These are phyloP conservation scores for Cephalopholis sonnerati DNA, from an alignment of 2,113 vertebrate genomes.

Conservation along the genomic window DNA sequence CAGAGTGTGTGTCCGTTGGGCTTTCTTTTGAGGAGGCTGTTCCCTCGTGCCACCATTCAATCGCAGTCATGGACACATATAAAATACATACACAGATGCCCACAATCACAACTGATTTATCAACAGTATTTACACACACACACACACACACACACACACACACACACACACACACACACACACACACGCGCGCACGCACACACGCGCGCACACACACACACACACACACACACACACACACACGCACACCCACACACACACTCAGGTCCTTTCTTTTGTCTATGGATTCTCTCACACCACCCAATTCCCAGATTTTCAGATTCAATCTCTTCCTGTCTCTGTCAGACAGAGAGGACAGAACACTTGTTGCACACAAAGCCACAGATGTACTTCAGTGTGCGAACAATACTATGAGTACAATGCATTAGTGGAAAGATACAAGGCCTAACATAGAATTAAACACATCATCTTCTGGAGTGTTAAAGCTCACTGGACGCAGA, in stretches of 20 bases:
- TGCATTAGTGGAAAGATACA: not conserved
- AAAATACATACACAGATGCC: not conserved
- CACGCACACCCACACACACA: not conserved
- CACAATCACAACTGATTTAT: not conserved
- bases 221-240: not conserved
- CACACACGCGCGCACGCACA: not conserved
- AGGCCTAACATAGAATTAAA: not conserved
- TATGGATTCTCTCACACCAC: not conserved
- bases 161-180: not conserved
- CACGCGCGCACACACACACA: too few species aligned
- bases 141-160: not conserved
- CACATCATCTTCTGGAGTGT: not conserved
- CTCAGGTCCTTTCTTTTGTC: not conserved
- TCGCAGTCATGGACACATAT: not conserved
- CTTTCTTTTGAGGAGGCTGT: not conserved
- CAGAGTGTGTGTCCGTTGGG: not conserved
- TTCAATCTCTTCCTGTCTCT: not conserved
- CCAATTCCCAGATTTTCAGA: slow-evolving; percentile 17
- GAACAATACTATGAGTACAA: not conserved
- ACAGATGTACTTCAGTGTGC: not conserved
- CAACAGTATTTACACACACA: not conserved
- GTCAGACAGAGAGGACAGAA: not conserved
- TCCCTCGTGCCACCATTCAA: slow-evolving; percentile 8
- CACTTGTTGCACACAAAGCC: not conserved
- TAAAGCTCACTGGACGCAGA: not conserved